Percentiles rank a stretch among this genome's conserved stretches.
These are phyloP conservation scores for Aleiodes testaceus DNA, from an alignment of 2,888 invertebrate genomes.

Conservation along the genomic window DNA sequence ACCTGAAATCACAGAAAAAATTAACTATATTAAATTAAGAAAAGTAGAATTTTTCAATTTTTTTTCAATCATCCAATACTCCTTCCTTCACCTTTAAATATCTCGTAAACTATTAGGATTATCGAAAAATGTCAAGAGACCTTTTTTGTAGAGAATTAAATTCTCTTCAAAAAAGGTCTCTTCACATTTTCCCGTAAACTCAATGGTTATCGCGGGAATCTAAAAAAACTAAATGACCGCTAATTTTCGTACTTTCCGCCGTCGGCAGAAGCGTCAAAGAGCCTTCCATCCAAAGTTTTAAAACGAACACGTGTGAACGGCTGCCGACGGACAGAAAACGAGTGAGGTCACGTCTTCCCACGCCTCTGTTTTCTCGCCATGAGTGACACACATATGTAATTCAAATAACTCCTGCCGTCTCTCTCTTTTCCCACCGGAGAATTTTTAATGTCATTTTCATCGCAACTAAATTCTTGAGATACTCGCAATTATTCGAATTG, in stretches of 20 bases:
- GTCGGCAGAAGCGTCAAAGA: conserved; percentile 12
- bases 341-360: conserved; percentile 66
- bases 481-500: neutral
- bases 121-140: too few relatives aligned
- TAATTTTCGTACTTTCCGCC: conserved; percentile 8
- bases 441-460: conserved; percentile 31
- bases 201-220: too few relatives aligned
- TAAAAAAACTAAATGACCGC: too few relatives aligned
- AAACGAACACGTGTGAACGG: conserved; percentile 68
- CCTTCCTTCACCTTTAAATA: too few relatives aligned
- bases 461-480: conserved; percentile 28
- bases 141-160: too few relatives aligned
- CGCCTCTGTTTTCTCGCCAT: conserved; percentile 60
- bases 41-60: conserved; percentile 1
- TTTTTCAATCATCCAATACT: too few relatives aligned
- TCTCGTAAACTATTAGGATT: too few relatives aligned
- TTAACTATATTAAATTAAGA: too few relatives aligned
- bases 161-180: too few relatives aligned
- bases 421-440: neutral
- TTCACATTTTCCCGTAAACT: too few relatives aligned
- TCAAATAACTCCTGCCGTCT: conserved; percentile 48
- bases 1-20: conserved; percentile 59
- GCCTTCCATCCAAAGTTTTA: neutral
- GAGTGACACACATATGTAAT: conserved; percentile 60
- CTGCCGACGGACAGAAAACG: conserved; percentile 60